Evolutionary conservation across 1,140 invertebrate genomes (phyloP).

Genomic region (Brachionus rotundiformis): DNA sequence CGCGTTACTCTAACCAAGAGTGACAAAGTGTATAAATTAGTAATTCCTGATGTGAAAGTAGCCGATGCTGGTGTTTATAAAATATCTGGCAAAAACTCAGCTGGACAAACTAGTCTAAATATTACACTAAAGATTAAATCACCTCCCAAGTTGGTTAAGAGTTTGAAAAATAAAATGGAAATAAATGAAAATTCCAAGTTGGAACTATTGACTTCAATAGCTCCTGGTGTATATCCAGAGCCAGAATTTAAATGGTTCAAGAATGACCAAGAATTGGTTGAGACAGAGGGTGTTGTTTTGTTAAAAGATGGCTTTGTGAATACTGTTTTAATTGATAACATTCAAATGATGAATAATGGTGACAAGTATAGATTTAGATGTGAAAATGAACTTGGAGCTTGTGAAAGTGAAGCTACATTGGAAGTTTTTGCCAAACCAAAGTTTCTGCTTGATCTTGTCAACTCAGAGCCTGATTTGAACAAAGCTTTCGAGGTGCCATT

Average conservation of each 20-base stretch:
- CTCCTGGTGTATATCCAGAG: conserved; percentile 47
- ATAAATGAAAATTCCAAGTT: conserved; percentile 14
- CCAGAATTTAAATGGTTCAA: conserved; percentile 47
- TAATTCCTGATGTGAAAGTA: background rate
- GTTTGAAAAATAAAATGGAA: conserved; percentile 35
- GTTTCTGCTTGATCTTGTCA: background rate
- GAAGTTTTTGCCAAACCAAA: conserved; percentile 32
- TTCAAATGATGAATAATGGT: background rate
- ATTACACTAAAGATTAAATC: conserved; percentile 32
- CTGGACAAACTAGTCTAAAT: background rate
- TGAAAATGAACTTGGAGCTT: conserved; percentile 22
- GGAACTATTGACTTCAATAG: background rate
- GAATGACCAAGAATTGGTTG: conserved; percentile 15
- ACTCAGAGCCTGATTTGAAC: conserved; percentile 24
- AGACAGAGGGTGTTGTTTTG: background rate
- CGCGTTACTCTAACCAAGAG: conserved; percentile 12
- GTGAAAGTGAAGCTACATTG: conserved; percentile 11
- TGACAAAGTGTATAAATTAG: conserved; percentile 37
- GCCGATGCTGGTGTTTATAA: conserved; percentile 44
- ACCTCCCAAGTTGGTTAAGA: conserved; percentile 25
- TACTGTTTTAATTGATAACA: conserved; percentile 13
- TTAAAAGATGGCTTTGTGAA: background rate
- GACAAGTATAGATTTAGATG: conserved; percentile 31
- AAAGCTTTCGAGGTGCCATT: background rate
- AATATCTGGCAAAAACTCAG: background rate